Base-by-base conservation (phyloP, 2,797 vertebrate species). In the Pitangus sulphuratus region DNA sequence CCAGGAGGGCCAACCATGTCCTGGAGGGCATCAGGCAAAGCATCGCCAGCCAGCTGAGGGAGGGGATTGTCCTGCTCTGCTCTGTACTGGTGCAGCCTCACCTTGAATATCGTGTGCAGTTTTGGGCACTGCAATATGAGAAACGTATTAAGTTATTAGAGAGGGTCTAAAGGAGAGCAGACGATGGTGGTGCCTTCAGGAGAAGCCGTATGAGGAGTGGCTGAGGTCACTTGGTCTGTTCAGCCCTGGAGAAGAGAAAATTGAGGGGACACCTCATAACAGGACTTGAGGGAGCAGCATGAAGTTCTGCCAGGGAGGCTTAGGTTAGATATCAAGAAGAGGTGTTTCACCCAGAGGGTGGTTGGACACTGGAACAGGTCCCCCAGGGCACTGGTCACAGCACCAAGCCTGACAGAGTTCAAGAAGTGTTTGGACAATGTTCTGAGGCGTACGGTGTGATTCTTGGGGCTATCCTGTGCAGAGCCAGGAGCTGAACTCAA, bases 161-260 rank as follows among this genome's bases (percentile, higher is more conserved):
- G 45, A 44, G 21, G 8, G 14, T 47, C 20, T 35, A 62, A 10
- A 35, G 21, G 4, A 42, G 25, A 22, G 3, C 15, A 26, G 19
- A 22, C 1, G 5, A 37, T 3, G 21, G 26, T 24, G 22, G 10
- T n/a, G 58, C 28, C 22, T 3, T 64, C 42, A 64, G 44, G 18
- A 3, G 50, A 57, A 33, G 17, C 17, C 0, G 0, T 22, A 0
- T 7, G 42, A 48, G 21, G 31, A 54, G 26, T 0, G 6, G 0
- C 25, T 70, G 57, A 71, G 35, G 21, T 8, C 14, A 48, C 6
- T 42, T 48, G 57, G 6, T 26, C 57, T 35, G 42, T 22, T 35
- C 42, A 62, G 11, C 25, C 48, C 48, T 70, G 74, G 48, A 71
- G 26, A 31, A 22, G 35, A 50, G 48, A 17, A 71, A 21, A 2